Evolutionary conservation across 2,888 invertebrate species (phyloP).

Genomic region (Schrankia costaestrigalis): DNA sequence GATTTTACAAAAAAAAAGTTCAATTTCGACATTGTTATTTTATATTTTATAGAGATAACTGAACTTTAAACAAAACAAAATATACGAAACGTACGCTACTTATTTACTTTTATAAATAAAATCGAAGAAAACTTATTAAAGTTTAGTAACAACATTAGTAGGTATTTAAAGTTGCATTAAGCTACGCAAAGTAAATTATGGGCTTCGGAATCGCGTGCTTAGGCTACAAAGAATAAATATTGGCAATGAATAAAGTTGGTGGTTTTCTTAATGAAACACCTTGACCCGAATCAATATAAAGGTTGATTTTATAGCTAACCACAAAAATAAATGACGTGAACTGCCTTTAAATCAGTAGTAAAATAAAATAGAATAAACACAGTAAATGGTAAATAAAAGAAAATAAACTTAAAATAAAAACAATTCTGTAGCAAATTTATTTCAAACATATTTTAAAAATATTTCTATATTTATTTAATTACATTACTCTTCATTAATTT

Average conservation of each 20-base stretch:
- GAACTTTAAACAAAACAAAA: too few species aligned
- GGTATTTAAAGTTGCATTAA: too few species aligned
- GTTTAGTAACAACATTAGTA: too few species aligned
- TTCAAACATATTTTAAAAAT: neutral
- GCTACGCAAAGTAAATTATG: slow-evolving; percentile 11
- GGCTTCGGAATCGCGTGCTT: slow-evolving; percentile 26
- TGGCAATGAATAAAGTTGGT: slow-evolving; percentile 24
- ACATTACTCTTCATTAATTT: neutral
- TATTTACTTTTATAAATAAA: too few species aligned
- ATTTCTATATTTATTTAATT: neutral
- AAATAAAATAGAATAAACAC: too few species aligned
- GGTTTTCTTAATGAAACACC: slow-evolving; percentile 38
- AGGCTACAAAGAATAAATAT: too few species aligned
- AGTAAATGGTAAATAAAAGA: too few species aligned
- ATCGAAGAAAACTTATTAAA: too few species aligned
- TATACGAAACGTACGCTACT: too few species aligned
- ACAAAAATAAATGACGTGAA: slow-evolving; percentile 37
- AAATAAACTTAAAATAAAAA: neutral
- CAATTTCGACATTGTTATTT: neutral
- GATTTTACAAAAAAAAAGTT: too few species aligned
- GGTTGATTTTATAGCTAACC: slow-evolving; percentile 45
- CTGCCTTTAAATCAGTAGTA: too few species aligned
- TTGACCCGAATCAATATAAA: slow-evolving; percentile 48
- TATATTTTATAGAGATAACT: too few species aligned
- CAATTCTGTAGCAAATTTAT: neutral